A percentile compares a stretch with the other conserved stretches of the same genome.
Conservation (phyloP, 2,888 invertebrate genomes). For the Spodoptera picta region DNA sequence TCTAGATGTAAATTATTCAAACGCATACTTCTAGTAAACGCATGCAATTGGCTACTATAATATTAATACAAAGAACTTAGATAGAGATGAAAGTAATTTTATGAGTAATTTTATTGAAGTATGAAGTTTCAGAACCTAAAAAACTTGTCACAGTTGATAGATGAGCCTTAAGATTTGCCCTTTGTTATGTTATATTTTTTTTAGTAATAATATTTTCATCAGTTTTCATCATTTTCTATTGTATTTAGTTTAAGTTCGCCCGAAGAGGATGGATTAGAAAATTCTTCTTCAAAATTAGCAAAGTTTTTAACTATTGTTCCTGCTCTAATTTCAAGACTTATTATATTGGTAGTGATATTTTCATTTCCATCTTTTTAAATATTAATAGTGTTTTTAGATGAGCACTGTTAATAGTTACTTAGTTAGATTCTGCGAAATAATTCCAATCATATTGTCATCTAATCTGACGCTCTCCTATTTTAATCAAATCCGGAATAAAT, state of each 20-base stretch:
- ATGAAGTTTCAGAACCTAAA: too few relatives aligned
- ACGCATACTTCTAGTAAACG: background rate
- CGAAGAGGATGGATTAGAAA: slow-evolving; percentile 3
- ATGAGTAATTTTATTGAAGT: background rate
- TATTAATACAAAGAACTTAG: background rate
- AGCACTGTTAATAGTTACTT: slow-evolving; percentile 9
- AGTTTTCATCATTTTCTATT: background rate
- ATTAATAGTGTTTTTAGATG: background rate
- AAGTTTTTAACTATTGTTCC: slow-evolving; percentile 22
- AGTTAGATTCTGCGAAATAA: slow-evolving; percentile 24
- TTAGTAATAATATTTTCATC: slow-evolving; percentile 6
- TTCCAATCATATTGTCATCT: slow-evolving; percentile 10
- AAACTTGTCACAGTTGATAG: too few relatives aligned
- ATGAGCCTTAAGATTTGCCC: too few relatives aligned
- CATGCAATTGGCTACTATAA: slow-evolving; percentile 5
- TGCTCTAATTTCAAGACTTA: slow-evolving; percentile 33
- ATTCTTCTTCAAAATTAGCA: slow-evolving; percentile 23
- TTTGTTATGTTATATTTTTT: too few relatives aligned
- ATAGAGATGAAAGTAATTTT: background rate
- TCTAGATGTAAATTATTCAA: slow-evolving; percentile 6
- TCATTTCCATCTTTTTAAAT: slow-evolving; percentile 15
- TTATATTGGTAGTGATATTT: slow-evolving; percentile 10
- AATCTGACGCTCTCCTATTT: slow-evolving; percentile 19
- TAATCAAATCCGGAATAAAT: slow-evolving; percentile 16
- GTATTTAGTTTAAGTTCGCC: slow-evolving; percentile 3